Evolutionary conservation across 1,140 invertebrate species (phyloP).

Genomic region (Dinothrombium tinctorium): DNA sequence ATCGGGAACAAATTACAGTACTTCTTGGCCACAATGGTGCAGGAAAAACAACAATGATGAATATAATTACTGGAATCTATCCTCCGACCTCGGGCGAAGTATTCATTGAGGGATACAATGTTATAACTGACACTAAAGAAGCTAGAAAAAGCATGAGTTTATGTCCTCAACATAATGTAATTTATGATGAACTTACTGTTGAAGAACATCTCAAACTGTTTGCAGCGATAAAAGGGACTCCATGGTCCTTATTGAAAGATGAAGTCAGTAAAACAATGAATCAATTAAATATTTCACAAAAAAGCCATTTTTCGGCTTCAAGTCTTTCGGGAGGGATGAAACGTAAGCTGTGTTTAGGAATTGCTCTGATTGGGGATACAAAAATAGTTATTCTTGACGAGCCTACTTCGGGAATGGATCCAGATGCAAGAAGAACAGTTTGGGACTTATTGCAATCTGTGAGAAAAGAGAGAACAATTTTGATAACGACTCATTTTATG

Average conservation of each 20-base stretch:
- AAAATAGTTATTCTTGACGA: slow-evolving; percentile 14
- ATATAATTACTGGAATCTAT: slow-evolving; percentile 45
- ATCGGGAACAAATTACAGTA: slow-evolving; percentile 57
- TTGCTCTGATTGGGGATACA: slow-evolving; percentile 46
- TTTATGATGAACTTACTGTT: slow-evolving; percentile 24
- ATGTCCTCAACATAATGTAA: slow-evolving; percentile 49
- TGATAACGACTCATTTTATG: slow-evolving; percentile 92
- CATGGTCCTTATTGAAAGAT: slow-evolving; percentile 24
- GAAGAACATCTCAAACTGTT: slow-evolving; percentile 12
- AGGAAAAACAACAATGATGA: slow-evolving; percentile 58
- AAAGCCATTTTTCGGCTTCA: slow-evolving; percentile 32
- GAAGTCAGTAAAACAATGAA: slow-evolving; percentile 23
- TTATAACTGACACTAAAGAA: slow-evolving; percentile 24
- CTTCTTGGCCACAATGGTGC: slow-evolving; percentile 38
- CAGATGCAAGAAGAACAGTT: slow-evolving; percentile 29
- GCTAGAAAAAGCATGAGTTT: slow-evolving; percentile 48
- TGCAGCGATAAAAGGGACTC: slow-evolving; percentile 32
- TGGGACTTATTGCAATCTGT: slow-evolving; percentile 28
- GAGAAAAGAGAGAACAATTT: slow-evolving; percentile 36
- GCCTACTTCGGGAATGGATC: slow-evolving; percentile 27
- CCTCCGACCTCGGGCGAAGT: slow-evolving; percentile 42
- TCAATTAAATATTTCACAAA: slow-evolving; percentile 27
- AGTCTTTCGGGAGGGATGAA: slow-evolving; percentile 65
- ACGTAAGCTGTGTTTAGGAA: slow-evolving; percentile 59
- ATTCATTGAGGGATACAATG: slow-evolving; percentile 37